Conservation (phyloP, 2,113 vertebrate genomes). For the Paracanthobrama guichenoti region DNA sequence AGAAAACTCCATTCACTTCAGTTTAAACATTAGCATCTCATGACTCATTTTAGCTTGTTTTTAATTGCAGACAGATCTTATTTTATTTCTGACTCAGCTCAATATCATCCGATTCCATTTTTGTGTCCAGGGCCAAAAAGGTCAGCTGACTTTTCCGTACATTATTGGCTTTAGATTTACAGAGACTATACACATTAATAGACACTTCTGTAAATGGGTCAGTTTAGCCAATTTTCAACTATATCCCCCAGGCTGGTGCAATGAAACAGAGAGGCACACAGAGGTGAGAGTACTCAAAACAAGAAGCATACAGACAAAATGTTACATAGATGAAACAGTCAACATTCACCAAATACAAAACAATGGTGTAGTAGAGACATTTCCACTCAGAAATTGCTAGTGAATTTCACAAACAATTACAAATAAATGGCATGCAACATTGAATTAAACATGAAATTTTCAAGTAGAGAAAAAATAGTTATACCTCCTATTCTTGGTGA, state of each 20-base stretch:
- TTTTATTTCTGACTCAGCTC: not conserved
- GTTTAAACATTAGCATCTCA: not conserved
- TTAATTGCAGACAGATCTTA: not conserved
- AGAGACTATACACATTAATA: conserved; percentile 3
- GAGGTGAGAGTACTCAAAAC: not conserved
- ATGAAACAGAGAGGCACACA: not conserved
- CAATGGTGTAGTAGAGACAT: too few relatives aligned
- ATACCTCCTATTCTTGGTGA: too few relatives aligned
- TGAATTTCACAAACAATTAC: too few relatives aligned
- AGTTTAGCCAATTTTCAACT: conserved; percentile 19
- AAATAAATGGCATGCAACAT: too few relatives aligned
- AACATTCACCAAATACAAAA: too few relatives aligned
- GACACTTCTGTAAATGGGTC: not conserved
- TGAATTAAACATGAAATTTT: too few relatives aligned
- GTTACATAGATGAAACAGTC: not conserved
- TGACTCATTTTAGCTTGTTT: not conserved
- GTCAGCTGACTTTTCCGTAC: not conserved
- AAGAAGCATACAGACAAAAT: not conserved
- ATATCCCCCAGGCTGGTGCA: not conserved
- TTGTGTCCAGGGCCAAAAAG: not conserved
- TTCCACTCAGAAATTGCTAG: too few relatives aligned
- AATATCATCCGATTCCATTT: not conserved
- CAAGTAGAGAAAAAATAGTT: too few relatives aligned
- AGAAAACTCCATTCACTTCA: not conserved
- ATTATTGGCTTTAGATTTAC: conserved; percentile 10